Evolutionary conservation across 2,888 invertebrate species (phyloP), one percentile per base, ranked within the genome.

Genomic region (Thera obeliscata): DNA sequence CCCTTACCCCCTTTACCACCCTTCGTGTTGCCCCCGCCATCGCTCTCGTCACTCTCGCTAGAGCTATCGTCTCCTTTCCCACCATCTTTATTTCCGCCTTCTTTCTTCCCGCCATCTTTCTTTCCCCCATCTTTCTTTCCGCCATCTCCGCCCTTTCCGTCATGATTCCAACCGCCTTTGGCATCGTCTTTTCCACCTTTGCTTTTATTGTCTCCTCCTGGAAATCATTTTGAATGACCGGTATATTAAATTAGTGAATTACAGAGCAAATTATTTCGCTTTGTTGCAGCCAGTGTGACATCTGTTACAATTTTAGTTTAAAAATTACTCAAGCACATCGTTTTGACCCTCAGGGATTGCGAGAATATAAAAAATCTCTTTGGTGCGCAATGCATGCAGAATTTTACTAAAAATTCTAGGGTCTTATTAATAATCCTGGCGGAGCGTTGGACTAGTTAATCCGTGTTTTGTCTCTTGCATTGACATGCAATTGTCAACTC

Each of bases 121-220:
- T 12, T 73, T 70, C 6, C 68, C 59, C 36, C 66, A 76, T 3
- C 67, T 66, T 0, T 78, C 78, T 36, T 36, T 6, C 74, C 73
- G 9, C 77, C 74, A 4, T 62, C 60, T 2, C 60, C 61, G 2
- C 61, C 55, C 61, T 12, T 73, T 70, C 6, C 68, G 61, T 33
- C 66, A 76, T 3, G 67, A 67, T 0, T 78, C 78, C 48, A 48
- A 7, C 74, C 73, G 9, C 78, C 74, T 11, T 76, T 74, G 3
- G 78, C 78, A 3, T 74, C 74, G 8, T 77, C 74, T 9, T 76
- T 74, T 3, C 79, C 78, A 3, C 55, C 55, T 56, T 54, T 54
- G 35, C 36, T 35, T 36, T 56, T 56, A 36, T 71, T 64, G 1
- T 76, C 78, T 4, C 77, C 75, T 3, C 77, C 78, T 62, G 6